Evolutionary conservation across 2,797 vertebrate species (phyloP).

Genomic region (Myotis daubentonii): DNA sequence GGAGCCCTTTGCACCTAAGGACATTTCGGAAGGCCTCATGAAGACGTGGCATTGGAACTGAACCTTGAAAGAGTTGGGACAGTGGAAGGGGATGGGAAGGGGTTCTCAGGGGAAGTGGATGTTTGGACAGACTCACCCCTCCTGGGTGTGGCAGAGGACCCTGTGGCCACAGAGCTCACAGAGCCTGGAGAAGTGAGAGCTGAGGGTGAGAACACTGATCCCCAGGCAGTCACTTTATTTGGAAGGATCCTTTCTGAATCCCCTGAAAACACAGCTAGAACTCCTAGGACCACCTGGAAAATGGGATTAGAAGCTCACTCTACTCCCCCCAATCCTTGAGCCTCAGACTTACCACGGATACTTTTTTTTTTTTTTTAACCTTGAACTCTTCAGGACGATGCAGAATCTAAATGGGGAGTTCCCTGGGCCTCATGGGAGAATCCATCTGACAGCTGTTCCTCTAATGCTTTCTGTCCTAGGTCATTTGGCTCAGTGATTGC

Average conservation of each 20-base stretch:
- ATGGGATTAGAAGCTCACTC: neutral
- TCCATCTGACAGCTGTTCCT: constrained; percentile 24
- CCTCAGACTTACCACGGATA: neutral
- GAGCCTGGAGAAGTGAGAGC: neutral
- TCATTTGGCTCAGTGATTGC: neutral
- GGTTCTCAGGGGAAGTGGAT: neutral
- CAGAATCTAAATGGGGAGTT: constrained; percentile 6
- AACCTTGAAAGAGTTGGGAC: neutral
- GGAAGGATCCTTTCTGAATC: neutral
- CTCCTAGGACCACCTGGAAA: neutral
- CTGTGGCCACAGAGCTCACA: neutral
- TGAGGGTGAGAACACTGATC: neutral
- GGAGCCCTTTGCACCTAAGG: neutral
- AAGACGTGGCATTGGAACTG: neutral
- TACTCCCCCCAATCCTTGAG: neutral
- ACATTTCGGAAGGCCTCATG: neutral
- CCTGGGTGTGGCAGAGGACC: neutral
- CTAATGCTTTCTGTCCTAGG: constrained; percentile 7
- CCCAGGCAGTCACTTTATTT: neutral
- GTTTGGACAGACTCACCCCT: neutral
- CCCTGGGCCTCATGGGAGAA: neutral
- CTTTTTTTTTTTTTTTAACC: neutral
- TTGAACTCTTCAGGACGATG: neutral
- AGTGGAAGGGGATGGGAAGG: neutral
- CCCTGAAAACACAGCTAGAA: neutral